Conservation (phyloP, 2,888 invertebrate species). For the Polyploca ridens region DNA sequence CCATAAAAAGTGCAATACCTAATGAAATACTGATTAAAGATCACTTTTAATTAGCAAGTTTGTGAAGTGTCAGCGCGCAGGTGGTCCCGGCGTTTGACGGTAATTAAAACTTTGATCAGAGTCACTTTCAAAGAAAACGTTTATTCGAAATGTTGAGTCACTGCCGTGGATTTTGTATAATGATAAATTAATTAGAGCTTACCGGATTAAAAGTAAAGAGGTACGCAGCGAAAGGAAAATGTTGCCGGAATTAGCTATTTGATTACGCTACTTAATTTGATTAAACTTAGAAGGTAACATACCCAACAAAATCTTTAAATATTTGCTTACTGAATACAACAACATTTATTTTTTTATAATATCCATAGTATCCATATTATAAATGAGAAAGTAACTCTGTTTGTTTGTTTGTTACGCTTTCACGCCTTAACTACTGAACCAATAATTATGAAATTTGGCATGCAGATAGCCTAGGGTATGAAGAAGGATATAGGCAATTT, state of each 20-base stretch:
- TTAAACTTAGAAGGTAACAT: background rate
- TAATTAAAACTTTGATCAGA: slow-evolving; percentile 43
- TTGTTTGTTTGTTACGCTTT: too few relatives aligned
- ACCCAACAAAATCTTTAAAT: background rate
- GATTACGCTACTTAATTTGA: background rate
- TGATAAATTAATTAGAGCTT: slow-evolving; percentile 11
- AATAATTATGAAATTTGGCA: too few relatives aligned
- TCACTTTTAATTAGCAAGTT: slow-evolving; percentile 42
- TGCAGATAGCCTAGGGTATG: too few relatives aligned
- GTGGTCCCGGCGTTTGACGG: slow-evolving; percentile 41
- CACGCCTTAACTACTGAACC: too few relatives aligned
- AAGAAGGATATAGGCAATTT: too few relatives aligned
- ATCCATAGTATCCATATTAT: too few relatives aligned
- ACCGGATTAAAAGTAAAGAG: slow-evolving; percentile 8
- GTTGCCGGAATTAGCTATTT: background rate
- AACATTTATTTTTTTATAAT: too few relatives aligned
- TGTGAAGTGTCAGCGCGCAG: slow-evolving; percentile 37
- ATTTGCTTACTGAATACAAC: too few relatives aligned
- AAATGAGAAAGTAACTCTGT: too few relatives aligned
- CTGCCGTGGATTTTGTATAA: slow-evolving; percentile 7
- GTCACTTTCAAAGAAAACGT: slow-evolving; percentile 11
- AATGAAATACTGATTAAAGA: slow-evolving; percentile 20
- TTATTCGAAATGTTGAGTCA: slow-evolving; percentile 10
- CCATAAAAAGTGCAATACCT: slow-evolving; percentile 8
- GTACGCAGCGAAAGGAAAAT: background rate